Conservation (phyloP, 2,113 vertebrate species). For the Sinocyclocheilus maitianheensis region DNA sequence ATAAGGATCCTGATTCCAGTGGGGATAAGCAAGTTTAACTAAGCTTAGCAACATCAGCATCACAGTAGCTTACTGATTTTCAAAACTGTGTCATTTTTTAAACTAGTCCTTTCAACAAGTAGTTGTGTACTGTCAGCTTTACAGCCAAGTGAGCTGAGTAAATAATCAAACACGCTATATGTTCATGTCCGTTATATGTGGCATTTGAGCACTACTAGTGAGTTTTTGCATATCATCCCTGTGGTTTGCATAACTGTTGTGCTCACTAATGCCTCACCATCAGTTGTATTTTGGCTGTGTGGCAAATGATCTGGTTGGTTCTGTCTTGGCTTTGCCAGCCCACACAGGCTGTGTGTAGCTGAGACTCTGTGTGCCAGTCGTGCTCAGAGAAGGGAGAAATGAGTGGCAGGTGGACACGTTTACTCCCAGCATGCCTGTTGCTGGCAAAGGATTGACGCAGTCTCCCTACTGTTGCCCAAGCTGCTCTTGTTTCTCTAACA, state of each 20-base stretch:
- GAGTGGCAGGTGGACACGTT: constrained; percentile 58
- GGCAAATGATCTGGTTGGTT: constrained; percentile 6
- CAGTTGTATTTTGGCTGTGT: neutral
- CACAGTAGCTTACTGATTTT: neutral
- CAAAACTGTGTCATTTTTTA: neutral
- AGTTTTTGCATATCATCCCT: neutral
- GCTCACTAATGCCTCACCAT: constrained; percentile 23
- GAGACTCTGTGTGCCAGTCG: constrained; percentile 44
- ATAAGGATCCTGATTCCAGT: neutral
- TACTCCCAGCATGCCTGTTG: constrained; percentile 46
- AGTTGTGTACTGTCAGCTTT: neutral
- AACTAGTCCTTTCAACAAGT: neutral
- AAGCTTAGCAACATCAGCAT: neutral
- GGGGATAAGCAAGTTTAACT: too few species aligned
- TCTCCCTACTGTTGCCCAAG: constrained; percentile 56
- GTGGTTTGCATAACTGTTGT: neutral
- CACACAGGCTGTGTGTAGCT: constrained; percentile 41
- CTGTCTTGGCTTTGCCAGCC: constrained; percentile 27
- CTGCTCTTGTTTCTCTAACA: constrained; percentile 52
- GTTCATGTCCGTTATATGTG: neutral
- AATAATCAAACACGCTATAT: neutral
- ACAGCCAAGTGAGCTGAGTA: neutral
- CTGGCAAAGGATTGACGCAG: constrained; percentile 47
- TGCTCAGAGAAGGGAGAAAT: constrained; percentile 46
- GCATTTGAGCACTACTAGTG: neutral